Evolutionary conservation across 2,113 vertebrate genomes (phyloP).

Genomic region (Bagarius yarrelli): DNA sequence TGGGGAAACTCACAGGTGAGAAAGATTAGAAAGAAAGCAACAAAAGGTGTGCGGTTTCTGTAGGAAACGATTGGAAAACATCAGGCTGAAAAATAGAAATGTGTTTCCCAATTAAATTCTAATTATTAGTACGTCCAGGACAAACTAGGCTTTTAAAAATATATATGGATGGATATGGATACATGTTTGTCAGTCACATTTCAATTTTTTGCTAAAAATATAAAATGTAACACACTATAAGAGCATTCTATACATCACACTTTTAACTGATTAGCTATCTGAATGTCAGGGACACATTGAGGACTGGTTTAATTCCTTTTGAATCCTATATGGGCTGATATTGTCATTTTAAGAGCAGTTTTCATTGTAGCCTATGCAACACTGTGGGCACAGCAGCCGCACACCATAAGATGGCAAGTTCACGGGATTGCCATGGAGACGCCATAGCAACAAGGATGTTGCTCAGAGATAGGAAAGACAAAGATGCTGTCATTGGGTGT

Average conservation of each 20-base stretch:
- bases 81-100: neutral
- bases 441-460: constrained; percentile 66
- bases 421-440: constrained; percentile 65
- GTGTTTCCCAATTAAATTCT: neutral
- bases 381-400: constrained; percentile 45
- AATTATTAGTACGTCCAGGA: neutral
- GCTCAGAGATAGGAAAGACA: constrained; percentile 52
- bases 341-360: constrained; percentile 26
- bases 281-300: neutral
- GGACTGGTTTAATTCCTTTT: neutral
- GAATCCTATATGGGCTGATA: neutral
- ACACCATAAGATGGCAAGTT: constrained; percentile 47
- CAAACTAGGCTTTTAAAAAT: neutral
- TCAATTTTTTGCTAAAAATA: neutral
- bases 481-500: constrained; percentile 43
- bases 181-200: neutral
- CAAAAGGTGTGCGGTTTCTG: neutral
- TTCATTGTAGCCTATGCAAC: constrained; percentile 39
- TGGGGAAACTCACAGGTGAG: neutral
- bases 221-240: neutral
- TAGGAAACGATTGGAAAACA: neutral
- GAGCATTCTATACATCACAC: neutral
- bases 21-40: neutral
- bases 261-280: neutral
- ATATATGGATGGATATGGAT: no score